Percentiles rank a stretch among this genome's conserved stretches.
Conservation (phyloP, 2,113 vertebrate species). For the Chaetops frenatus region DNA sequence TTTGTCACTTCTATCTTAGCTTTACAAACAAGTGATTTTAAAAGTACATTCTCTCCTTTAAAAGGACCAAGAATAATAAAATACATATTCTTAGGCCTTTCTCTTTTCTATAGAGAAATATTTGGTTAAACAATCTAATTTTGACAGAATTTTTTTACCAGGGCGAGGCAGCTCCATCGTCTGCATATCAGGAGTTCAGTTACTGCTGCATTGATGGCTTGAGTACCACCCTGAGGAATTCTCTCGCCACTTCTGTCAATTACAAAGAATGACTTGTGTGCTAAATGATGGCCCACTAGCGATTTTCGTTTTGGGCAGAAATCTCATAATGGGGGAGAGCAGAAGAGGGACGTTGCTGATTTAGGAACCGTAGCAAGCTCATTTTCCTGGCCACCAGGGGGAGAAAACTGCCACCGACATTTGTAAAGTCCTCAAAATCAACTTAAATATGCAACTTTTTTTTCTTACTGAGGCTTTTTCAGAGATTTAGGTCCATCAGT, state of each 20-base stretch:
- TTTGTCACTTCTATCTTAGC: background rate
- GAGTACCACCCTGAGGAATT: background rate
- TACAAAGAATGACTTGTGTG: background rate
- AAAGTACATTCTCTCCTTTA: background rate
- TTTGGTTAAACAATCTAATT: background rate
- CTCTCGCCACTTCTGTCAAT: rapidly evolving
- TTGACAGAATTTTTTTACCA: background rate
- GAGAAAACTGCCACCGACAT: background rate
- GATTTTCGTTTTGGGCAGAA: background rate
- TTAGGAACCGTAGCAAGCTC: background rate
- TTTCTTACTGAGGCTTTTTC: background rate
- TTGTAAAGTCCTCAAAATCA: rapidly evolving
- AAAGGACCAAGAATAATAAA: background rate
- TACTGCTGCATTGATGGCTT: background rate
- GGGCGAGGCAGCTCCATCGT: background rate
- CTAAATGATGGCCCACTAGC: background rate
- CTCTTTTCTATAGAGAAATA: background rate
- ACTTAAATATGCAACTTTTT: rapidly evolving
- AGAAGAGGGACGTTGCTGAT: background rate
- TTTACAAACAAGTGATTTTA: background rate
- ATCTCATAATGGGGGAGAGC: background rate
- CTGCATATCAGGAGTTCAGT: background rate
- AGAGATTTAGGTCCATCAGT: background rate
- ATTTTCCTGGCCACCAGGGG: background rate
- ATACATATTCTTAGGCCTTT: background rate